Percentiles rank a stretch among this genome's conserved stretches.
These are phyloP conservation scores for Gymnodraco acuticeps DNA, from an alignment of 2,797 vertebrate genomes.

Conservation along the genomic window DNA sequence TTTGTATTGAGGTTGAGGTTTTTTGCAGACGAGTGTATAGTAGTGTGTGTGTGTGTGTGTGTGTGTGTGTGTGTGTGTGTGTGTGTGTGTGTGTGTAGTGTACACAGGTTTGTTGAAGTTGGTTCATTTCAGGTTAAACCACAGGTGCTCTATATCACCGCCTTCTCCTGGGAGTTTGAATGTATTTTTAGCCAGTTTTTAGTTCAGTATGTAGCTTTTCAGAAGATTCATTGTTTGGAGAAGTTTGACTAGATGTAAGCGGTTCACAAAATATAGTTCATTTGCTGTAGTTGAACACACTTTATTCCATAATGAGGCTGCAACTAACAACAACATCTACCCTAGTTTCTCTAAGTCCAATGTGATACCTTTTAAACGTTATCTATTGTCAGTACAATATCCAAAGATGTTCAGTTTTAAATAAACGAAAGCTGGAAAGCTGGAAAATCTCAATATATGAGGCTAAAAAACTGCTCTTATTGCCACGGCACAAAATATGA, in stretches of 20 bases:
- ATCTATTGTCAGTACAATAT: too few species aligned
- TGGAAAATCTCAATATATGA: too few species aligned
- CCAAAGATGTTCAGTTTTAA: too few species aligned
- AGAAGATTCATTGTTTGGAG: not conserved
- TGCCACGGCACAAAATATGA: too few species aligned
- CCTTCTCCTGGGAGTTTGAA: constrained; percentile 2
- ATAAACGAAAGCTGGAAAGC: too few species aligned
- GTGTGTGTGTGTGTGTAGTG: not conserved
- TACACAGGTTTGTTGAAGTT: constrained; percentile 52
- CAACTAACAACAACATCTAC: too few species aligned
- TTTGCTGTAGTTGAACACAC: not conserved
- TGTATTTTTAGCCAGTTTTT: constrained; percentile 23
- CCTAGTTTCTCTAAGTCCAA: too few species aligned
- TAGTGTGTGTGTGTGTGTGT: too few species aligned
- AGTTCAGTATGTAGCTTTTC: constrained; percentile 9
- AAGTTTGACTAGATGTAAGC: not conserved
- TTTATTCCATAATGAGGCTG: not conserved
- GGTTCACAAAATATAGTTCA: not conserved
- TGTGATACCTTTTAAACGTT: too few species aligned
- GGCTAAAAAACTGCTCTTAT: too few species aligned
- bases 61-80: too few species aligned
- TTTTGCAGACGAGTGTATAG: constrained; percentile 53
- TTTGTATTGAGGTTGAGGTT: constrained; percentile 62
- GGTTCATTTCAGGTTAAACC: constrained; percentile 64
- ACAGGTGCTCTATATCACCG: constrained; percentile 11